Percentiles rank a stretch among this genome's conserved stretches.
Conservation (phyloP, 1,140 invertebrate genomes). For the Megathymus violae region DNA sequence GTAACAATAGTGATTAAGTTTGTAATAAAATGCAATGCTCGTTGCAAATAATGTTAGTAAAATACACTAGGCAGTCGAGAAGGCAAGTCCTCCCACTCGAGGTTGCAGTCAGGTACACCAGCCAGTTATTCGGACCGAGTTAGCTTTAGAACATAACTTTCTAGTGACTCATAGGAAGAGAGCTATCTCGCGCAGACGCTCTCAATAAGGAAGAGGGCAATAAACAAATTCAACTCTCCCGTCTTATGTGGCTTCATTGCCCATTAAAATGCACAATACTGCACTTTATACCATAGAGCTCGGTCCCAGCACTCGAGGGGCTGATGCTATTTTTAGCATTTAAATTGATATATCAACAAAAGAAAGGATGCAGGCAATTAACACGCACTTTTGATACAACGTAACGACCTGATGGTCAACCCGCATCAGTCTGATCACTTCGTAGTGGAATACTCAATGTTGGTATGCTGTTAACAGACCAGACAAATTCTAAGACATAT, state of each 20-base stretch:
- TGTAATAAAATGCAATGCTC: constrained; percentile 13
- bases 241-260: constrained; percentile 77
- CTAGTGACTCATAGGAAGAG: constrained; percentile 83
- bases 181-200: constrained; percentile 80
- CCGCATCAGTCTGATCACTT: constrained; percentile 9
- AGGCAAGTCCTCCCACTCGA: constrained; percentile 67
- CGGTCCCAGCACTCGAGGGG: constrained; percentile 60
- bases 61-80: constrained; percentile 35
- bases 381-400: constrained; percentile 67
- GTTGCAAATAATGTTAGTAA: constrained; percentile 16
- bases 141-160: constrained; percentile 78
- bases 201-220: constrained; percentile 83
- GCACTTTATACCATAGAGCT: constrained; percentile 73
- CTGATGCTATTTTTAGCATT: constrained; percentile 73
- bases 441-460: constrained; percentile 31
- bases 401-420: constrained; percentile 27
- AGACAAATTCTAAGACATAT: constrained; percentile 2
- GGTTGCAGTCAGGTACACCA: constrained; percentile 51
- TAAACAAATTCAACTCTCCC: constrained; percentile 83
- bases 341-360: constrained; percentile 79
- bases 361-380: constrained; percentile 80
- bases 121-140: constrained; percentile 68
- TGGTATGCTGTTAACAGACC: constrained; percentile 28
- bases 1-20: too few relatives aligned
- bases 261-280: constrained; percentile 82